Evolutionary conservation across 37 sponge, comb jelly and placozoan species (phyloP), one percentile per base, ranked within the genome.

Genomic region (Chondrilla cf. caribensis): DNA sequence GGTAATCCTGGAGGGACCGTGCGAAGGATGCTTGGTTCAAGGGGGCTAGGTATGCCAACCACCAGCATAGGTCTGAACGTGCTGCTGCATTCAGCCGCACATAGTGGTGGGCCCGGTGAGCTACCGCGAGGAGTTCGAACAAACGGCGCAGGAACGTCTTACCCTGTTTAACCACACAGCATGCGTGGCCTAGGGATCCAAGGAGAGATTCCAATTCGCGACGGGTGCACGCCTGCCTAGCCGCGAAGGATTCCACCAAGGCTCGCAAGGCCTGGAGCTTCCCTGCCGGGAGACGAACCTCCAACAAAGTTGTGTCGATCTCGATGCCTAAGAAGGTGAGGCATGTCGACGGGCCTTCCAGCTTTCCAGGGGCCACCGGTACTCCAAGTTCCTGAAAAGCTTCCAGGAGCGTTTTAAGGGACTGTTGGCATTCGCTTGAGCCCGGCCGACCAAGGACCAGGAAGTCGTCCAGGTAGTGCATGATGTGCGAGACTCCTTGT

Each of bases 401-500:
- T 2, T 8, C 68, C 33, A 1, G 1, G 1, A 67, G 31, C 17
- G 0, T 0, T 2, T 67, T 33, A 2, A 67, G 35, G 35, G 35
- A n/a, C 32, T 31, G 35, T 4, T 6, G 32, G 35, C 68, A 67
- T 29, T 67, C 68, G 0, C 1, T 4, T 2, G 68, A 31, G 35
- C 3, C 33, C 1, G 68, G 68, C 15, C 17, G 15, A 4, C 68
- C 68, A 31, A 29, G 1, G 2, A 67, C 31, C 32, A 67, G 32
- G 32, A 67, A 67, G 32, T 67, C 68, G 35, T 67, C 68, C 35
- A 67, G 33, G 5, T 67, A 67, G 33, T 67, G 68, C 14, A n/a
- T 29, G 1, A 67, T 4, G 3, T 29, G 0, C 7, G 0, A 4
- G 35, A 67, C 4, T 8, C 68, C 68, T 26, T 17, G 1, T 33